phyloP scores from a whole-genome alignment of 35 echinoderm and acorn worm species.

The Lytechinus variegatus region DNA sequence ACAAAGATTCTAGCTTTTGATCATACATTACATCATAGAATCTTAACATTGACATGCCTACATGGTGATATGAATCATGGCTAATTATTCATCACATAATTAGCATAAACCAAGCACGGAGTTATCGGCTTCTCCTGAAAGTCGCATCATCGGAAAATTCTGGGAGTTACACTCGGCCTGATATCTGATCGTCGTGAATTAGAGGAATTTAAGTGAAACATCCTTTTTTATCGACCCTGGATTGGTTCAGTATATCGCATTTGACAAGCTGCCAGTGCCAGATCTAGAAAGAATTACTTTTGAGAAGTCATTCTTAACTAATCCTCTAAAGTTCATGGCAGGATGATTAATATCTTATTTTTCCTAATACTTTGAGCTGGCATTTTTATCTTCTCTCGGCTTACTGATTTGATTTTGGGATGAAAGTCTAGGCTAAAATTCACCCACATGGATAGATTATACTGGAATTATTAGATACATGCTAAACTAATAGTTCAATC shows the following conservation, averaged over 20 bases:
- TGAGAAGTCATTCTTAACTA: conserved; percentile 5
- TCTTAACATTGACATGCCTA: background rate
- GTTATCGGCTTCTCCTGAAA: background rate
- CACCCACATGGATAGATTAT: background rate
- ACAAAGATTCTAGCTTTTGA: background rate
- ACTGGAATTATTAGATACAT: background rate
- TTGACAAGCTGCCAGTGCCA: conserved; percentile 17
- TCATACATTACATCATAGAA: background rate
- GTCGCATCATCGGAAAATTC: conserved; percentile 14
- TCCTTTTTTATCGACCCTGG: background rate
- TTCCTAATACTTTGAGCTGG: background rate
- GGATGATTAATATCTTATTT: background rate
- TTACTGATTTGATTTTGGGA: background rate
- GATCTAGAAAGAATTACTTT: background rate
- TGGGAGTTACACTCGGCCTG: background rate
- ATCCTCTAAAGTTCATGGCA: background rate
- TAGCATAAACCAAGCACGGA: background rate
- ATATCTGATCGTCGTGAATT: background rate
- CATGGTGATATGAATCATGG: background rate
- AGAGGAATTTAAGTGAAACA: conserved; percentile 36
- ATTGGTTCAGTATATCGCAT: background rate
- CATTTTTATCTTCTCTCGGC: background rate
- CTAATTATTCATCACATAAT: background rate
- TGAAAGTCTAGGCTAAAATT: background rate
- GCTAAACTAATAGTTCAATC: background rate